Base-by-base conservation (phyloP, 2,113 vertebrate species). In the Seriola quinqueradiata region DNA sequence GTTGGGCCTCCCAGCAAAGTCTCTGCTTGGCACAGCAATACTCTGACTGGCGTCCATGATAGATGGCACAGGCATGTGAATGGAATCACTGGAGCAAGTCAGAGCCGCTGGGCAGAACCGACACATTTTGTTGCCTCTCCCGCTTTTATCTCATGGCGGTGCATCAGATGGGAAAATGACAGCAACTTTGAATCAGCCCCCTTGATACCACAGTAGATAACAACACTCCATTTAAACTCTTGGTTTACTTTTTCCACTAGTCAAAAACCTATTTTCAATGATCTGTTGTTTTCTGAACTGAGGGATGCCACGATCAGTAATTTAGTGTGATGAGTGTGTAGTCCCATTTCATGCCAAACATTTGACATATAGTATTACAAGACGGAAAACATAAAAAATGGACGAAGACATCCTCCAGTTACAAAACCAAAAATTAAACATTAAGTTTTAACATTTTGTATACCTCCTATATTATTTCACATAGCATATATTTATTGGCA, bases 11-110 rank as follows among this genome's bases (percentile, higher is more conserved):
- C 90, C 70, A 89, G 90, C 77, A 82, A 89, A 84, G 79, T 82
- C 92, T 85, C 78, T 90, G 91, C 92, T 90, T 83, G 91, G 92
- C 90, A 83, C 89, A 94, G 93, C 93, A 94, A 90, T 92, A 91
- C 86, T 52, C 72, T 86, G 88, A 93, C 87, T 83, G 72, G 83
- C 25, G 17, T 77, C 61, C 68, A 77, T 93, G 91, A 94, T 90
- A 79, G 85, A 94, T 92, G 80, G 68, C 67, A 77, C 17, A 69
- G 83, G 67, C 88, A 85, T 85, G 75, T 85, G 88, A 89, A 88
- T 64, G 85, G 83, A 91, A 82, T 80, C 79, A 79, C 75, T 79
- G 80, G 72, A 86, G 70, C 83, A 71, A 68, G 59, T 48, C 82
- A 12, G 54, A 75, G 70, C 68, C 54, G 65, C 55, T 70, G 77